phyloP scores from a whole-genome alignment of 2,113 vertebrate genomes.

The Xiphophorus couchianus region DNA sequence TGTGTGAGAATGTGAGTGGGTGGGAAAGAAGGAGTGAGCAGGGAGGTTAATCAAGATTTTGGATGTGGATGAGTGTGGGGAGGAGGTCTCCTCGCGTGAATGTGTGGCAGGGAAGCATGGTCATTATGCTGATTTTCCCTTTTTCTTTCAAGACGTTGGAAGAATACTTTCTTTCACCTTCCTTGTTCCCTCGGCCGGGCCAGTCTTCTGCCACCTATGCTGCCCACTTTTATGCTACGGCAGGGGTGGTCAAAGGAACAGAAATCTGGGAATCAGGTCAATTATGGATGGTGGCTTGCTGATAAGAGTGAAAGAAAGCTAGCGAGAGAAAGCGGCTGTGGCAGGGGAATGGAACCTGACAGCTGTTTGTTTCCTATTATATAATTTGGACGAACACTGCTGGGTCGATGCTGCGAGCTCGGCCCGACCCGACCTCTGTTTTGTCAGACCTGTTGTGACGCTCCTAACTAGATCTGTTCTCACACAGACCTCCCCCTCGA shows the following conservation, averaged over 20 bases:
- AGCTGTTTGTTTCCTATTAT: conserved; percentile 64
- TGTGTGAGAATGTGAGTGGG: conserved; percentile 81
- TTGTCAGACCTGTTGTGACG: conserved; percentile 73
- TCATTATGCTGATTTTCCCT: conserved; percentile 87
- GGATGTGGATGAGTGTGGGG: conserved; percentile 74
- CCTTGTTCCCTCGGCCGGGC: conserved; percentile 70
- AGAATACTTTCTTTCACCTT: conserved; percentile 79
- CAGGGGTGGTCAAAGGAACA: conserved; percentile 80
- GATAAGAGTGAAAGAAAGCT: conserved; percentile 71
- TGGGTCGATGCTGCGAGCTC: conserved; percentile 47
- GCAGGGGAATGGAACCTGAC: conserved; percentile 68
- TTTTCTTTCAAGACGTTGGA: conserved; percentile 81
- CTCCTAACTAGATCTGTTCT: conserved; percentile 77
- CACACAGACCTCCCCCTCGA: conserved; percentile 70
- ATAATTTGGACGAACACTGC: conserved; percentile 60
- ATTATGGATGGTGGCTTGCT: conserved; percentile 84
- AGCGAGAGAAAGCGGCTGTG: conserved; percentile 50
- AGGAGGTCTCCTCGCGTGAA: conserved; percentile 63
- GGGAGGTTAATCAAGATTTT: conserved; percentile 83
- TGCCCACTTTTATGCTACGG: conserved; percentile 83
- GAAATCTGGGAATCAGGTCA: conserved; percentile 85
- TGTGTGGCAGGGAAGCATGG: conserved; percentile 79
- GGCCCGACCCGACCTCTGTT: conserved; percentile 63
- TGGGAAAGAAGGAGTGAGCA: conserved; percentile 76
- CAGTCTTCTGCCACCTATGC: conserved; percentile 81